These are phyloP conservation scores for Poecile atricapillus DNA, from an alignment of 2,113 vertebrate genomes.

Conservation along the genomic window DNA sequence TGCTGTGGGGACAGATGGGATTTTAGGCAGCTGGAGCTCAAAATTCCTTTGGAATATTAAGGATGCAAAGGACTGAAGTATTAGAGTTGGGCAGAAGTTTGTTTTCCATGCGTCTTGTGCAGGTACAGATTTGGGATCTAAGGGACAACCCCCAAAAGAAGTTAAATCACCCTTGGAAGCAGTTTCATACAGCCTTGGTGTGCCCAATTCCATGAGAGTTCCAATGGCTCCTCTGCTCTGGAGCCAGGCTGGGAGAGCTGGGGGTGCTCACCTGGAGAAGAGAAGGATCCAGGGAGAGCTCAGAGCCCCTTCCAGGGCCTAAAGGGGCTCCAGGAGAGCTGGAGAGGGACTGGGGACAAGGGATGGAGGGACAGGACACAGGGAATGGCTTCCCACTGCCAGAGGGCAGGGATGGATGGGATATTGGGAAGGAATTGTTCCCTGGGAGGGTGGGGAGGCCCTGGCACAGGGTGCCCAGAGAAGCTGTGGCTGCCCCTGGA, in stretches of 20 bases:
- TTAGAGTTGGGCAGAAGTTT: not conserved
- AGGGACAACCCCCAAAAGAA: not conserved
- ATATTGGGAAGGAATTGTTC: accelerated
- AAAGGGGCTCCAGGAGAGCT: not conserved
- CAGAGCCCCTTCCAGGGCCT: not conserved
- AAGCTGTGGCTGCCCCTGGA: not conserved
- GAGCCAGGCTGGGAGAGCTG: not conserved
- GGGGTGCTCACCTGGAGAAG: not conserved
- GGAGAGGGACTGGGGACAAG: not conserved
- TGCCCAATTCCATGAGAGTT: not conserved
- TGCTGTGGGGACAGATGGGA: not conserved
- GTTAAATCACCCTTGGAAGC: not conserved
- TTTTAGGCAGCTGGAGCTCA: not conserved
- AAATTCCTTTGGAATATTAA: not conserved
- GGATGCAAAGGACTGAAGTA: not conserved
- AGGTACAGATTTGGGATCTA: not conserved
- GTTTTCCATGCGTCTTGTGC: not conserved
- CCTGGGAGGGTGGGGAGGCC: accelerated
- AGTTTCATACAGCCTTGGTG: not conserved
- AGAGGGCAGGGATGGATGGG: not conserved
- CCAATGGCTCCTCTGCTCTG: not conserved
- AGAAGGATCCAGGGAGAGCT: not conserved
- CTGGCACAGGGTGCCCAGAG: accelerated
- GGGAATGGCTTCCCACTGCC: not conserved
- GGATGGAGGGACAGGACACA: not conserved